These are phyloP conservation scores for Camponotus fellah DNA, from an alignment of 2,888 invertebrate genomes.

Conservation along the genomic window DNA sequence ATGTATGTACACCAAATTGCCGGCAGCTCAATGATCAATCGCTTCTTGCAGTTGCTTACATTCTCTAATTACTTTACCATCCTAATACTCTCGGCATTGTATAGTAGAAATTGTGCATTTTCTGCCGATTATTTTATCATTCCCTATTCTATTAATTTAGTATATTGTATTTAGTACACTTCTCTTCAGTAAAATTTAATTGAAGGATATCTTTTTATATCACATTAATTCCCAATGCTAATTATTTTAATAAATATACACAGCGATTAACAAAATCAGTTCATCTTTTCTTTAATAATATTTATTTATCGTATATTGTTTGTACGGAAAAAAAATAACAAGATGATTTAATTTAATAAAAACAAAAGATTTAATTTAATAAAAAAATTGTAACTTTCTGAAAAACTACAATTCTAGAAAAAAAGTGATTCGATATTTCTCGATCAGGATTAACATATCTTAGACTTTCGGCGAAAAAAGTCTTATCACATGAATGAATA, in stretches of 20 bases:
- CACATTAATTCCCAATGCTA: neutral
- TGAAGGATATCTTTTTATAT: neutral
- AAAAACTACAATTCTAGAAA: neutral
- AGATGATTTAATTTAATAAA: neutral
- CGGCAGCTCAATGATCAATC: slow-evolving; percentile 52
- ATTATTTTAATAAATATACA: neutral
- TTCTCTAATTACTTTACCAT: slow-evolving; percentile 47
- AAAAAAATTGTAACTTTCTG: neutral
- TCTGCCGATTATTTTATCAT: slow-evolving; percentile 4
- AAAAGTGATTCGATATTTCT: neutral
- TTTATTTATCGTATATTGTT: neutral
- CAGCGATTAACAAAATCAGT: neutral
- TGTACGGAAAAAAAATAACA: neutral
- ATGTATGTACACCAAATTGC: slow-evolving; percentile 48
- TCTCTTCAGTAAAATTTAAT: neutral
- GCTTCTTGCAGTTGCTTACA: slow-evolving; percentile 54
- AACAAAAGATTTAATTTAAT: neutral
- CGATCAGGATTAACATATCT: neutral
- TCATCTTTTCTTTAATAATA: neutral
- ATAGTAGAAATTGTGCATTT: neutral
- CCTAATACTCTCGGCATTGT: slow-evolving; percentile 14
- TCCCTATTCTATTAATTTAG: neutral
- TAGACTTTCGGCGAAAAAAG: neutral
- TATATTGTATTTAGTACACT: neutral
- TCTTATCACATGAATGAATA: neutral